phyloP scores from a whole-genome alignment of 2,113 vertebrate species.

The Natator depressus region DNA sequence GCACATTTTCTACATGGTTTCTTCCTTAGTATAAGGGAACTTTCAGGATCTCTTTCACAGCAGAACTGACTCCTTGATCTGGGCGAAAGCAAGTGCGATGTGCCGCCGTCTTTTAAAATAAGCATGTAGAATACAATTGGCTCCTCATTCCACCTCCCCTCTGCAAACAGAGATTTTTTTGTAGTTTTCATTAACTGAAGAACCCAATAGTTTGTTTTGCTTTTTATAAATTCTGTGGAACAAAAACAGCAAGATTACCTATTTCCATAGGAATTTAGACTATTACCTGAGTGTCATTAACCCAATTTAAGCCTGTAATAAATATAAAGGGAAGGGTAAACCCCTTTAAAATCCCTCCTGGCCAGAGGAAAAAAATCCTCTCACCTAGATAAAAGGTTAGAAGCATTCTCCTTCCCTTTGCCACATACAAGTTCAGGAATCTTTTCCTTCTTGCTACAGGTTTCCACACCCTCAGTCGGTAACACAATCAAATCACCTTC shows the following conservation, averaged over 20 bases:
- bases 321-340: no score
- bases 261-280: not conserved
- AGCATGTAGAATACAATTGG: fast-evolving
- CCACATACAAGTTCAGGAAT: no score
- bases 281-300: not conserved
- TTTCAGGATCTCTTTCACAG: not conserved
- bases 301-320: not conserved
- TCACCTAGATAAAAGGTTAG: no score
- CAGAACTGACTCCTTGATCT: not conserved
- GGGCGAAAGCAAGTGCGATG: not conserved
- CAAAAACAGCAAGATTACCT: not conserved
- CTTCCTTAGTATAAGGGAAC: not conserved
- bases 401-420: no score
- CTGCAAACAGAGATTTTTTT: not conserved
- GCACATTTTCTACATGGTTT: not conserved
- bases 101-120: not conserved
- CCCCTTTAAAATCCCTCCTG: no score
- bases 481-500: no score
- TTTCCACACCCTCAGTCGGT: no score
- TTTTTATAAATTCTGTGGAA: fast-evolving
- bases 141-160: no score
- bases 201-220: not conserved
- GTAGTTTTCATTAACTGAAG: not conserved
- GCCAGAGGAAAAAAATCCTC: no score
- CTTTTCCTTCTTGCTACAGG: no score